phyloP scores from a whole-genome alignment of 2,797 vertebrate species.

The Tiaroga cobitis region DNA sequence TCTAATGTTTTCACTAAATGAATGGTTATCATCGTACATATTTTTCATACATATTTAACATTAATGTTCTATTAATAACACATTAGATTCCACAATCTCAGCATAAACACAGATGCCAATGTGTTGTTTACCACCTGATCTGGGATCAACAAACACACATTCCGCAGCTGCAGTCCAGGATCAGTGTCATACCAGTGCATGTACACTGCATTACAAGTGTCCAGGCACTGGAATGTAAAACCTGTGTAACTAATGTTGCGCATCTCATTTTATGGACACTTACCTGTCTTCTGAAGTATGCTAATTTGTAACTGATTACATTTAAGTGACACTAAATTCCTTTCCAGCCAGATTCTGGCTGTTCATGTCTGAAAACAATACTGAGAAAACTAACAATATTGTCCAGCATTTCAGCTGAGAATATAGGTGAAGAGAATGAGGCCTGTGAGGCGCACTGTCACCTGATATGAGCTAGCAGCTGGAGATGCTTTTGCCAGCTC shows the following conservation, averaged over 20 bases:
- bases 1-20: not conserved
- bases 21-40: not conserved
- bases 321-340: slow-evolving; percentile 4
- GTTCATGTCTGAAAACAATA: slow-evolving; percentile 27
- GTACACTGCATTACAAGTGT: slow-evolving; percentile 39
- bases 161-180: slow-evolving; percentile 42
- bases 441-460: slow-evolving; percentile 53
- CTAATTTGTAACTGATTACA: slow-evolving; percentile 3
- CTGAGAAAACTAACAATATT: slow-evolving; percentile 2
- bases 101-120: slow-evolving; percentile 38
- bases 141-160: slow-evolving; percentile 44
- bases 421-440: slow-evolving; percentile 5
- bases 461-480: slow-evolving; percentile 83
- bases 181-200: slow-evolving; percentile 37
- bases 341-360: slow-evolving; percentile 5
- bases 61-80: slow-evolving; percentile 4
- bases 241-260: not conserved
- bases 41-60: not conserved
- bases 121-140: slow-evolving; percentile 37
- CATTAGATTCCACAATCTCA: slow-evolving; percentile 23
- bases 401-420: slow-evolving; percentile 10
- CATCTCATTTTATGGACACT: not conserved
- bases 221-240: slow-evolving; percentile 8
- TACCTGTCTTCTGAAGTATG: slow-evolving; percentile 1
- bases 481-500: slow-evolving; percentile 78